phyloP scores from a whole-genome alignment of 1,140 invertebrate species.

The Alviniconcha marisindica region DNA sequence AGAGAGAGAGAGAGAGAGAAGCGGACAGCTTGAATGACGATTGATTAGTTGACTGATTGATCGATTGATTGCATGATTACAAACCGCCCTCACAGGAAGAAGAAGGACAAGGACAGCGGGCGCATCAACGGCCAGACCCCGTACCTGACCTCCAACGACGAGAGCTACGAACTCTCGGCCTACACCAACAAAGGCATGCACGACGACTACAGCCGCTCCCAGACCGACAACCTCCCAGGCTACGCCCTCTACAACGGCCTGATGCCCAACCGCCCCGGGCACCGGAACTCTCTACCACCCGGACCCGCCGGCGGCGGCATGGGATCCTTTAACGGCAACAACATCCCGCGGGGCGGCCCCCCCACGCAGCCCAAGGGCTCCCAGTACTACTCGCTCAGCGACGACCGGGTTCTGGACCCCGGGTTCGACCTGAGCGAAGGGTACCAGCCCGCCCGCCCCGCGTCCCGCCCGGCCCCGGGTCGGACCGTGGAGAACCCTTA shows the following conservation, averaged over 20 bases:
- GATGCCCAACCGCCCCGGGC: neutral
- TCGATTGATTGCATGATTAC: too few species aligned
- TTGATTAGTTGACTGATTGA: too few species aligned
- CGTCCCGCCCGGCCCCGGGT: neutral
- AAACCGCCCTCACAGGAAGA: too few species aligned
- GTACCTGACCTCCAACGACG: constrained; percentile 24
- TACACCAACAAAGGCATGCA: neutral
- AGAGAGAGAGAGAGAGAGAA: too few species aligned
- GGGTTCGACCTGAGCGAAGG: constrained; percentile 23
- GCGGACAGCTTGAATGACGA: too few species aligned
- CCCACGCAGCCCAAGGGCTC: neutral
- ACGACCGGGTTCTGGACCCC: constrained; percentile 1
- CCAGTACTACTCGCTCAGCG: constrained; percentile 29
- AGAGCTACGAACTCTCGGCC: neutral
- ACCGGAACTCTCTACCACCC: neutral
- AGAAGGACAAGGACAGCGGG: neutral
- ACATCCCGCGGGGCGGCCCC: neutral
- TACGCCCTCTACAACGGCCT: constrained; percentile 25
- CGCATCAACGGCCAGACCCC: constrained; percentile 12
- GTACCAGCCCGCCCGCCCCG: neutral
- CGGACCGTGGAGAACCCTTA: neutral
- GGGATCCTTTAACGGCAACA: neutral
- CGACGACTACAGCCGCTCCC: neutral
- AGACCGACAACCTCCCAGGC: constrained; percentile 23
- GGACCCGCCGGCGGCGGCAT: neutral